Conservation (phyloP, 1,140 invertebrate genomes). For the Hestina assimilis region DNA sequence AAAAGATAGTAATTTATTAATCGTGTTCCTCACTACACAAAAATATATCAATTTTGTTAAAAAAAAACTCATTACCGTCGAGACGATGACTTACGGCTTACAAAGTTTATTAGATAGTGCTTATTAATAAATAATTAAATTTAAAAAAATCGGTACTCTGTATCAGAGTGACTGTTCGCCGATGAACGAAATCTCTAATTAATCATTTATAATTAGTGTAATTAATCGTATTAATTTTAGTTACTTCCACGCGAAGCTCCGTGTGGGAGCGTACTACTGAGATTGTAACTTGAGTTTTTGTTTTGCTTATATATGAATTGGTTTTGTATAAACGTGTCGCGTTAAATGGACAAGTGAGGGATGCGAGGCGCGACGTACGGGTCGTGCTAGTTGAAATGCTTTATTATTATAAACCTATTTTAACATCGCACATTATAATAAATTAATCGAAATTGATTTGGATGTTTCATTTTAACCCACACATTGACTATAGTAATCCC, state of each 20-base stretch:
- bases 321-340: slow-evolving; percentile 49
- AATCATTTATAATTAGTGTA: slow-evolving; percentile 5
- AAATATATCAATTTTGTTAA: background rate
- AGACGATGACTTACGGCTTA: slow-evolving; percentile 33
- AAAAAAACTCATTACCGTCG: background rate
- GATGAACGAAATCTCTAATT: slow-evolving; percentile 55
- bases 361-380: slow-evolving; percentile 37
- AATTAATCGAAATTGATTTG: slow-evolving; percentile 72
- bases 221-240: slow-evolving; percentile 3
- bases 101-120: slow-evolving; percentile 64
- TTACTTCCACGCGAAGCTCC: too few species aligned
- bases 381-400: slow-evolving; percentile 67
- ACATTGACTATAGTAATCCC: too few species aligned
- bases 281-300: slow-evolving; percentile 30
- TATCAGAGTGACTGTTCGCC: slow-evolving; percentile 63
- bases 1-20: background rate
- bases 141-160: slow-evolving; percentile 60
- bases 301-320: slow-evolving; percentile 48
- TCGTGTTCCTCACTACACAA: background rate
- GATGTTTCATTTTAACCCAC: slow-evolving; percentile 56
- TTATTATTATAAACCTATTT: slow-evolving; percentile 75
- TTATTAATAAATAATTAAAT: slow-evolving; percentile 56
- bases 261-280: slow-evolving; percentile 19
- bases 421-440: slow-evolving; percentile 78
- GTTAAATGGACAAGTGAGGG: slow-evolving; percentile 47